Base-by-base conservation (phyloP, 1,140 invertebrate genomes). In the Plutomurus gul region DNA sequence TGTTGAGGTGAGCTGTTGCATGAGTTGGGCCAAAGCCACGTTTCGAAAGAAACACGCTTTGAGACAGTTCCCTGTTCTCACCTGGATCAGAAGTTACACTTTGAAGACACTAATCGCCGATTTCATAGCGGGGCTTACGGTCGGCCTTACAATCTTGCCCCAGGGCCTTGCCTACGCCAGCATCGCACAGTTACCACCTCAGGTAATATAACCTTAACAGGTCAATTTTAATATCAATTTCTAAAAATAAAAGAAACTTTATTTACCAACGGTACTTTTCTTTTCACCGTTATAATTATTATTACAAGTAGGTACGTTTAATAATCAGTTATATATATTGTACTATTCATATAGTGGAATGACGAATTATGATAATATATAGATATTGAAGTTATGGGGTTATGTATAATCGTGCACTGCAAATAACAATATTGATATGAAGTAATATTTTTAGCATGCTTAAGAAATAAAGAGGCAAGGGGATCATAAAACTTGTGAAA, bases 131-230 rank as follows among this genome's bases (percentile, higher is more conserved):
- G 88, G 88, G 18, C 79, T 88, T 16, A 89, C 94, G 16, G 94
- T 96, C 1, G 94, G 93, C 0, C 88, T 96, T 5, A 96, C 94
- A 3, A 93, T 96, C 25, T 92, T 96, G 87, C 95, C 95, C 0
- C 95, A 96, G 85, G 93, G 93, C 3, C 16, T 65, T 0, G 56
- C 56, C 4, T 65, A 65, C 4, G 56, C 56, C 4, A 36, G 13
- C 30, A 65, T 65, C 20, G 56, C 56, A 86, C 27, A 30, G 3
- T 8, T 65, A 2, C 56, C 56, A 18, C 56, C 56, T 3, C 56
- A 65, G 30, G 46, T 49, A 49, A 6, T 13, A n/a, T n/a, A 11
- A 33, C 16, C 27, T 30, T n/a, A n/a, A n/a, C n/a, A n/a, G n/a
- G n/a, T n/a, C n/a, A n/a, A n/a, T n/a, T n/a, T n/a, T n/a, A n/a